A percentile compares a stretch with the other conserved stretches of the same genome.
Conservation (phyloP, 2,888 invertebrate species). For the Hartigia nigra region DNA sequence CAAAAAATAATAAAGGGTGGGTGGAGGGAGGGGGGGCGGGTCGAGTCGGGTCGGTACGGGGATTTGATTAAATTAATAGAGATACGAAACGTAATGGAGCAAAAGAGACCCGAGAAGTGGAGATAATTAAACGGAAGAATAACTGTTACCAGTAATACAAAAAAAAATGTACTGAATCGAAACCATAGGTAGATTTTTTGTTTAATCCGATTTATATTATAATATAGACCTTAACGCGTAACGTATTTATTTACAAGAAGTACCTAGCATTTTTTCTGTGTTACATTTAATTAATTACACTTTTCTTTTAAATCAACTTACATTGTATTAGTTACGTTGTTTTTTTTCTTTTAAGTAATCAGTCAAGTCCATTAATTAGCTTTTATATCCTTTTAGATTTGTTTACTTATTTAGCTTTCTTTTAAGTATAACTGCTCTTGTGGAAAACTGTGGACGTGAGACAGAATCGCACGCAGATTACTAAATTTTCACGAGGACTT, state of each 20-base stretch:
- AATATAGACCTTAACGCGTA: constrained; percentile 45
- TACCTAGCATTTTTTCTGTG: constrained; percentile 37
- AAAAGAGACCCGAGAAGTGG: neutral
- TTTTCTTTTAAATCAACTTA: constrained; percentile 36
- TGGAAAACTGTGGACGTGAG: constrained; percentile 31
- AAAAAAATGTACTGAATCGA: neutral
- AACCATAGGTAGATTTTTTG: neutral
- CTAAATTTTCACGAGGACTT: neutral
- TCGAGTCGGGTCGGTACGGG: constrained; percentile 2
- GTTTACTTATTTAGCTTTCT: constrained; percentile 32
- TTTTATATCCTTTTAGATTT: constrained; percentile 36
- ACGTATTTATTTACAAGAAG: constrained; percentile 42
- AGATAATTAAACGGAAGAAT: neutral
- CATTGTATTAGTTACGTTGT: constrained; percentile 31
- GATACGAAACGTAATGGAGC: constrained; percentile 1
- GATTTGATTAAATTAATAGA: neutral
- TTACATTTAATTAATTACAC: constrained; percentile 30
- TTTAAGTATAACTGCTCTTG: constrained; percentile 48
- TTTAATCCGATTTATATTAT: constrained; percentile 28
- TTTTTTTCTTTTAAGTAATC: constrained; percentile 47
- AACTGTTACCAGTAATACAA: neutral
- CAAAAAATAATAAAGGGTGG: constrained; percentile 18
- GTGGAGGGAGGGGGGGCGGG: too few relatives aligned
- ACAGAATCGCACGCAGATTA: neutral
- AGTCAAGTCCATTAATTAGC: constrained; percentile 52